Percentiles rank a stretch among this genome's conserved stretches.
Conservation (phyloP, 2,113 vertebrate species). For the Clarias macrocephalus region DNA sequence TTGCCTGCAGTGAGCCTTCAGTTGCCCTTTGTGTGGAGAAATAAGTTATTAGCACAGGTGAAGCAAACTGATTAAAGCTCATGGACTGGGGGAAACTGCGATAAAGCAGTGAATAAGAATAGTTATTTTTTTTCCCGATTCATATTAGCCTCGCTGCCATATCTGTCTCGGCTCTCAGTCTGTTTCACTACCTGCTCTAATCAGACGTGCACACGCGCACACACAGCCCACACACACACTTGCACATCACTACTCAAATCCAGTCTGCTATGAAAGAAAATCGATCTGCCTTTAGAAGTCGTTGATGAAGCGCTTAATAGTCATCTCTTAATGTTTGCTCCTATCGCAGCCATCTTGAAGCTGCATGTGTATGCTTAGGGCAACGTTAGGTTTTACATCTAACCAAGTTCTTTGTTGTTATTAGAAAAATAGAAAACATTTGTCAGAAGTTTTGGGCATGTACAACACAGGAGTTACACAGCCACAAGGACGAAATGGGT, state of each 20-base stretch:
- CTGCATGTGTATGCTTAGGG: neutral
- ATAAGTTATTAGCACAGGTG: neutral
- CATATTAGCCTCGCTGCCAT: neutral
- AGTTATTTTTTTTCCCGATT: neutral
- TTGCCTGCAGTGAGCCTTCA: neutral
- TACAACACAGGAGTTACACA: neutral
- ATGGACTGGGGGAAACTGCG: neutral
- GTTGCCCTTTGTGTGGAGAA: neutral
- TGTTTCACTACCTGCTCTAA: neutral
- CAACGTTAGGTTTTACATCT: neutral
- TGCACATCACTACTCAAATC: conserved; percentile 1
- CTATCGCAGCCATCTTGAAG: neutral
- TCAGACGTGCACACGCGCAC: neutral
- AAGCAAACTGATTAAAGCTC: conserved; percentile 23
- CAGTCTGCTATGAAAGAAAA: conserved; percentile 8
- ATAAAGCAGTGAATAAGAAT: conserved; percentile 3
- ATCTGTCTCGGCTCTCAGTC: neutral
- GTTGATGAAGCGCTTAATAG: neutral
- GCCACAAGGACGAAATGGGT: conserved; percentile 14
- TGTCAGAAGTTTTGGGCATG: neutral
- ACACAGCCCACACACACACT: neutral
- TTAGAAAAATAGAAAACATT: neutral
- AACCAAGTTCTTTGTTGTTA: conserved; percentile 11
- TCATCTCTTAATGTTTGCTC: neutral
- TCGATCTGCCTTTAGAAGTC: conserved; percentile 1